phyloP scores from a whole-genome alignment of 1,140 invertebrate genomes.

The Papilio dardanus region DNA sequence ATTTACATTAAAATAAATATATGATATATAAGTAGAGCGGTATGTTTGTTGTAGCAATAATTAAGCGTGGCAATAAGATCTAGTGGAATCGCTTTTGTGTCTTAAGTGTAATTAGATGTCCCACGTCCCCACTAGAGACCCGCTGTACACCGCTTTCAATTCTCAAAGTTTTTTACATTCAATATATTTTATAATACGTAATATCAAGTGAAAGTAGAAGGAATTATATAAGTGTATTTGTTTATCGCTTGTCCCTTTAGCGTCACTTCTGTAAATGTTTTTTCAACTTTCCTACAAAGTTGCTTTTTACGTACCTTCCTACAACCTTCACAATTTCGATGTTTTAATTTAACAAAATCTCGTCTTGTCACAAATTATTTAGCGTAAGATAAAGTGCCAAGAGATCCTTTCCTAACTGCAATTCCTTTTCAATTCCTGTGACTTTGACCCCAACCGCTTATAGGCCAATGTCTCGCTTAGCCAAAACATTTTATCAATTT shows the following conservation, averaged over 20 bases:
- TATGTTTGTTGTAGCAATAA: conserved; percentile 80
- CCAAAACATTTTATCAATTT: conserved; percentile 45
- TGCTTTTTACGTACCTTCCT: conserved; percentile 1
- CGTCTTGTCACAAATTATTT: conserved; percentile 50
- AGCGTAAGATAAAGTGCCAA: conserved; percentile 79
- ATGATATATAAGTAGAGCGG: conserved; percentile 67
- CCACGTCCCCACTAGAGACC: conserved; percentile 54
- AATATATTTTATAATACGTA: conserved; percentile 73
- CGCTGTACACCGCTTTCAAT: conserved; percentile 80
- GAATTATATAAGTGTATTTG: conserved; percentile 60
- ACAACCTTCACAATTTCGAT: background rate
- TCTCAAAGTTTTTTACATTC: conserved; percentile 70
- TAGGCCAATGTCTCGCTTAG: conserved; percentile 47
- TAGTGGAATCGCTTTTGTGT: conserved; percentile 79
- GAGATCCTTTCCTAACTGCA: conserved; percentile 72
- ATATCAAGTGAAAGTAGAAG: conserved; percentile 61
- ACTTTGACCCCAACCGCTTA: background rate
- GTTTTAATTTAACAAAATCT: background rate
- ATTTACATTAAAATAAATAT: conserved; percentile 66
- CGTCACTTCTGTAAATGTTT: background rate
- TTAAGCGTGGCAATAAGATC: conserved; percentile 79
- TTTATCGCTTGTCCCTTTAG: conserved; percentile 47
- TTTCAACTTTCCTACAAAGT: background rate
- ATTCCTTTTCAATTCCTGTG: conserved; percentile 72
- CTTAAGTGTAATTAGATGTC: conserved; percentile 57